Base-by-base conservation (phyloP, 2,797 vertebrate genomes). In the Apodemus agrarius region DNA sequence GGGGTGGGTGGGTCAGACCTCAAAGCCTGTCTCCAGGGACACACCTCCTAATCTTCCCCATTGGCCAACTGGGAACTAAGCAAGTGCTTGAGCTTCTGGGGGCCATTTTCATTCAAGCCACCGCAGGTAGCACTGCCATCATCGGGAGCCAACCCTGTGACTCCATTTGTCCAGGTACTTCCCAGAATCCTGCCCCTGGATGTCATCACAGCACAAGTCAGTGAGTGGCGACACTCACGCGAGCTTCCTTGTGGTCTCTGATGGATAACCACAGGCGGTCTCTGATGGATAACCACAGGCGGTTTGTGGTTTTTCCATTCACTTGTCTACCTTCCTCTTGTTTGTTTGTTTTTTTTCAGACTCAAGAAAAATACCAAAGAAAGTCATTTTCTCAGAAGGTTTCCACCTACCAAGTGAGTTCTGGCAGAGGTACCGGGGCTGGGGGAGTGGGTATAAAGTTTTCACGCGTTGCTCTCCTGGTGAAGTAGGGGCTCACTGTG, bases 331-430 rank as follows among this genome's bases (percentile, higher is more conserved):
- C 34, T 87, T 80, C 31, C 17, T n/a, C 21, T n/a, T 96, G 49
- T 69, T 37, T 31, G 19, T 69, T 69, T 69, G 3, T 94, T 97
- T 26, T 82, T 91, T 98, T 98, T 80, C 97, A 98, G 98, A 97
- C 85, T 94, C 86, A 98, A 61, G 94, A 98, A 98, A 91, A 91
- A 87, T 89, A 52, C 83, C 78, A 31, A 93, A 54, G 98, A 97
- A 97, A 98, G 97, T 83, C 90, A 74, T 92, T 75, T 74, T 97
- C 94, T 97, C 81, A 96, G 86, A 96, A 98, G 97, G 90, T 83
- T 98, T 79, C 61, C 98, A 40, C 98, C 97, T 92, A 74, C 97
- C 96, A 96, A 95, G 99, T 99, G 98, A 98, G 98, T 97, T 94
- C 94, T 95, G 11, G 91, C 83, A 3, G 31, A 37, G 63, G 63